Conservation (phyloP, 2,888 invertebrate genomes). For the Willowsia nigromaculata region DNA sequence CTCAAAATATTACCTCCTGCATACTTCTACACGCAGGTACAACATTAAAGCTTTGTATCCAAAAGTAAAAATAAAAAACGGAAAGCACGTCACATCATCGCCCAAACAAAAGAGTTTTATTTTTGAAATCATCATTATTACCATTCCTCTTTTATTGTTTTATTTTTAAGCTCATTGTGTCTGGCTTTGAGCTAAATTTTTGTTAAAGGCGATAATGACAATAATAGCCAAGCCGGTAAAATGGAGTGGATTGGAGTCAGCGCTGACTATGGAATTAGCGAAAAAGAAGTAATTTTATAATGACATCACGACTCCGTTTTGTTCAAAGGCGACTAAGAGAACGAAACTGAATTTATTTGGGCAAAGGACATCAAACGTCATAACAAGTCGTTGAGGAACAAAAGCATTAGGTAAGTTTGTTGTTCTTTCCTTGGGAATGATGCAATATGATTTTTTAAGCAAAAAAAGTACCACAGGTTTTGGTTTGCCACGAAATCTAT, state of each 20-base stretch:
- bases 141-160: background rate
- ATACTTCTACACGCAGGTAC: too few species aligned
- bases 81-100: background rate
- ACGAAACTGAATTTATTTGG: conserved; percentile 32
- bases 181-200: conserved; percentile 45
- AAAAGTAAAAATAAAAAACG: background rate
- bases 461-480: too few species aligned
- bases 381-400: too few species aligned
- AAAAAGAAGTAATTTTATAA: conserved; percentile 18
- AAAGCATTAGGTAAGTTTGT: too few species aligned
- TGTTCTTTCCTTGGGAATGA: too few species aligned
- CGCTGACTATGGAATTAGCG: background rate
- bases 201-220: background rate
- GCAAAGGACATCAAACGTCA: conserved; percentile 47
- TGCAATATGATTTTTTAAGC: too few species aligned
- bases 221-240: background rate
- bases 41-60: too few species aligned
- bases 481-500: too few species aligned
- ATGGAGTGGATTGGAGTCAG: background rate
- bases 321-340: background rate
- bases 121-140: background rate
- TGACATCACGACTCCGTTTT: conserved; percentile 37
- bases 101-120: background rate
- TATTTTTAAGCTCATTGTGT: background rate
- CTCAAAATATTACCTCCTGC: too few species aligned